These are phyloP conservation scores for Pipistrellus nathusii DNA, from an alignment of 2,797 vertebrate species.

Conservation along the genomic window DNA sequence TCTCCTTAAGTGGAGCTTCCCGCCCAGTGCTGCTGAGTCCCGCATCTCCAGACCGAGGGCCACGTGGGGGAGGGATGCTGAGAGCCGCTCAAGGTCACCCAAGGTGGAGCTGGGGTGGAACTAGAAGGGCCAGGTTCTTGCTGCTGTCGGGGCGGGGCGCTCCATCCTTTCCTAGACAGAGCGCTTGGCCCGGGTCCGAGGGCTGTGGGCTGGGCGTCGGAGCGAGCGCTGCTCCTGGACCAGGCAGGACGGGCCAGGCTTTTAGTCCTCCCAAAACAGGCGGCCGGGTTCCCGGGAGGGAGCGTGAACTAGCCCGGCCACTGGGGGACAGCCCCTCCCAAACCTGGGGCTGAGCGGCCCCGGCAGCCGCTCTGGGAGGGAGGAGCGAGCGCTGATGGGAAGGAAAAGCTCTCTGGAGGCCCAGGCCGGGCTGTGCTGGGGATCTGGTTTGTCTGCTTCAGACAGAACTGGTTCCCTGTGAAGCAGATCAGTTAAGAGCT, in stretches of 20 bases:
- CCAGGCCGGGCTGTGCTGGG: background rate
- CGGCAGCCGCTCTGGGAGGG: background rate
- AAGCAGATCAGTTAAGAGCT: slow-evolving; percentile 1
- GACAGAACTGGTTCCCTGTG: slow-evolving; percentile 10
- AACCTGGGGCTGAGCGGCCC: background rate
- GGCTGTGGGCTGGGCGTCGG: background rate
- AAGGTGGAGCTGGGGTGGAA: background rate
- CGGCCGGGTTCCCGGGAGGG: accelerated
- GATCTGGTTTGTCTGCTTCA: background rate
- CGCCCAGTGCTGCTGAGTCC: background rate
- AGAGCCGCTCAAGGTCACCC: background rate
- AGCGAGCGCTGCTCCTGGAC: background rate
- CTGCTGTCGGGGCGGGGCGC: background rate
- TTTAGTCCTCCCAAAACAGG: background rate
- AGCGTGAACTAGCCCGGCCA: background rate
- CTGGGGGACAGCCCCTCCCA: background rate
- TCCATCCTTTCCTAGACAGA: background rate
- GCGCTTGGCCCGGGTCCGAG: too few relatives aligned
- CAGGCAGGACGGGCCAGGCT: background rate
- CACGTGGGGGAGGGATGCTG: background rate
- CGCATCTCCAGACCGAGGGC: background rate
- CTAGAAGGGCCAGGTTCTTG: background rate
- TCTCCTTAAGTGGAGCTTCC: background rate
- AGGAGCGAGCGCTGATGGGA: background rate
- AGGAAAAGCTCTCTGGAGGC: background rate